Evolutionary conservation across 2,113 vertebrate genomes (phyloP).

Genomic region (Uropsilus gracilis): DNA sequence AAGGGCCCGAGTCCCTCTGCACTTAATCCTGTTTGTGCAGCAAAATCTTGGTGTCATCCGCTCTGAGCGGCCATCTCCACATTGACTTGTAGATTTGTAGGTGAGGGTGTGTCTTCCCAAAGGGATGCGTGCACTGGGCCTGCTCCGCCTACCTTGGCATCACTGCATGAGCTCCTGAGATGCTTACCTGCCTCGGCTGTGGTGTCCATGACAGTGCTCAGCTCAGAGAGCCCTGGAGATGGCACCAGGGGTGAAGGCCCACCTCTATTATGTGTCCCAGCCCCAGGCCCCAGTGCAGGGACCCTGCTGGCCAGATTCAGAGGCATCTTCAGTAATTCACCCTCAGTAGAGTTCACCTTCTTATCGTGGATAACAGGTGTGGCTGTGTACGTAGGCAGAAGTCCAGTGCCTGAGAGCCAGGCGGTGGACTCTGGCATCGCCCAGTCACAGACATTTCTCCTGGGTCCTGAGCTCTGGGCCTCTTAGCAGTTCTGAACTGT

Average conservation of each 20-base stretch:
- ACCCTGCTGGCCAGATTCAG: background rate
- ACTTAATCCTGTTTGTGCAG: slow-evolving; percentile 38
- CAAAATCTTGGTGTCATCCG: background rate
- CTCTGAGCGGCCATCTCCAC: background rate
- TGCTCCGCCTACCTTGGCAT: background rate
- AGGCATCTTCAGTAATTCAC: background rate
- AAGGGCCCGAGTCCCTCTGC: slow-evolving; percentile 40
- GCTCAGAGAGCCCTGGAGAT: fast-evolving
- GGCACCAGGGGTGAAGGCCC: fast-evolving
- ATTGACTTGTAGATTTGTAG: background rate
- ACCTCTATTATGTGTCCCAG: background rate
- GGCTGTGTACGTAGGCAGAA: fast-evolving
- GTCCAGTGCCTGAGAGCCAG: background rate
- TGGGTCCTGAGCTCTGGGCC: background rate
- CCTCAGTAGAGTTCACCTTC: fast-evolving
- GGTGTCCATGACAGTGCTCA: fast-evolving
- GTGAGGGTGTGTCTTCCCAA: fast-evolving
- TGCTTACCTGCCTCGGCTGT: background rate
- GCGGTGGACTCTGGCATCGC: fast-evolving
- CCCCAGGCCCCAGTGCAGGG: no score
- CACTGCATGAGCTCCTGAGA: fast-evolving
- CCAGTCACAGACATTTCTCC: fast-evolving
- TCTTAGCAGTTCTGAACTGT: background rate
- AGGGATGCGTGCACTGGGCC: background rate
- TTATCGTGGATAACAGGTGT: no score